Percentiles rank a stretch among this genome's conserved stretches.
phyloP scores from a whole-genome alignment of 2,888 invertebrate species.

The Zaprionus bogoriensis region DNA sequence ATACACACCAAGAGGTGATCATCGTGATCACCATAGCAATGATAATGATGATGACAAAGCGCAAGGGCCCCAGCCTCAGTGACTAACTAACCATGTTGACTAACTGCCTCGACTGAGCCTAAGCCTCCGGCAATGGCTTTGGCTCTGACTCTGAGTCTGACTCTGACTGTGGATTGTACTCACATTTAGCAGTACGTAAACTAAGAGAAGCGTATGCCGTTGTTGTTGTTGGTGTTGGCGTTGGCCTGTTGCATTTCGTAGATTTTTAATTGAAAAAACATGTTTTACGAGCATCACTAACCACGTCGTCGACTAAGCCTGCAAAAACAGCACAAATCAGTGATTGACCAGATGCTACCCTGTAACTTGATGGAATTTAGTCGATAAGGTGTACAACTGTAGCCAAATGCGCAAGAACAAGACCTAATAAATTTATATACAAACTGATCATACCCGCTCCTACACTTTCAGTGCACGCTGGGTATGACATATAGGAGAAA shows the following conservation, averaged over 20 bases:
- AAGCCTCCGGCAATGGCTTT: conserved; percentile 28
- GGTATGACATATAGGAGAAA: conserved; percentile 21
- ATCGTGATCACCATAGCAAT: conserved; percentile 28
- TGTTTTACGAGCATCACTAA: conserved; percentile 79
- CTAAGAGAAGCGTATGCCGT: conserved; percentile 28
- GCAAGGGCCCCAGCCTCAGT: conserved; percentile 27
- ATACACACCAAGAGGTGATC: conserved; percentile 32
- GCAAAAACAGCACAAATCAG: conserved; percentile 18
- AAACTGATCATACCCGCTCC: not conserved
- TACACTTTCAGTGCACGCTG: not conserved
- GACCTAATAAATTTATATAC: not conserved
- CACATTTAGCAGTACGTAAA: conserved; percentile 38
- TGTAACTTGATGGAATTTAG: too few relatives aligned
- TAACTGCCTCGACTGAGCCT: conserved; percentile 52
- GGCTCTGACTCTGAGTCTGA: conserved; percentile 9
- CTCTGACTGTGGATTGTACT: conserved; percentile 22
- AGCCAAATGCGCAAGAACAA: not conserved
- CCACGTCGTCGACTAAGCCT: conserved; percentile 61
- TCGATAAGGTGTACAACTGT: not conserved
- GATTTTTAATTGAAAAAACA: conserved; percentile 80
- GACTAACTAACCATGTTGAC: conserved; percentile 43
- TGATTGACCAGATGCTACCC: not conserved
- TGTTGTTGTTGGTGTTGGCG: conserved; percentile 20
- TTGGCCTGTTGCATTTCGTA: conserved; percentile 65
- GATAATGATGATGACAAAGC: conserved; percentile 25